Percentiles rank a stretch among this genome's conserved stretches.
Evolutionary conservation across 2,797 vertebrate genomes (phyloP).

Genomic region (Mionectes olivaceus): DNA sequence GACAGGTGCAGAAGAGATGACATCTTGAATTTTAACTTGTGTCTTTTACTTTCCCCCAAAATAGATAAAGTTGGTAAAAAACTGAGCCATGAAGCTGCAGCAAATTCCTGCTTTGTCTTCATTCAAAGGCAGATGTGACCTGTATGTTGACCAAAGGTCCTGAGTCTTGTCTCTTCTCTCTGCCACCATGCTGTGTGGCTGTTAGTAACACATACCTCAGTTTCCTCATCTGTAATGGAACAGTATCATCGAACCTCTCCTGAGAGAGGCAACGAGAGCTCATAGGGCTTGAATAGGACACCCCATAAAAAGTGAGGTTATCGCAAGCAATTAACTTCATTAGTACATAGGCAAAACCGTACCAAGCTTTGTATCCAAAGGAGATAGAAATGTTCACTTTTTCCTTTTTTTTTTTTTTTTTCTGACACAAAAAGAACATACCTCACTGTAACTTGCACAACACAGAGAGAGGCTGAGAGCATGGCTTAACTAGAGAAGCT

Average conservation of each 20-base stretch:
- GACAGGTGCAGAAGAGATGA: not conserved
- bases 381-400: not conserved
- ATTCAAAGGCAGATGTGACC: not conserved
- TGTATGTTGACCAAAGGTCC: rapidly evolving
- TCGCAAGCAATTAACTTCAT: not conserved
- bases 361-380: not conserved
- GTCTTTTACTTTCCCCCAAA: not conserved
- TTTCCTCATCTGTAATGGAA: not conserved
- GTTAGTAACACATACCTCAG: not conserved
- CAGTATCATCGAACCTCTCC: not conserved
- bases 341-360: not conserved
- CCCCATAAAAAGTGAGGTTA: not conserved
- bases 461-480: not conserved
- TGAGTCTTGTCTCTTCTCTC: not conserved
- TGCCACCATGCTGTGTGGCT: not conserved
- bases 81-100: not conserved
- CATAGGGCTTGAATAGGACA: not conserved
- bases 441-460: rapidly evolving
- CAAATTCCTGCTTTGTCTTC: not conserved
- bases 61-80: not conserved
- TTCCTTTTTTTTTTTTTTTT: not conserved
- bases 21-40: not conserved
- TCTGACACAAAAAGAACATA: not conserved
- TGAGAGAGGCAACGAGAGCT: not conserved
- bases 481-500: not conserved